Percentiles rank a stretch among this genome's conserved stretches.
phyloP scores from a whole-genome alignment of 2,888 invertebrate species.

The Tridacna gigas region DNA sequence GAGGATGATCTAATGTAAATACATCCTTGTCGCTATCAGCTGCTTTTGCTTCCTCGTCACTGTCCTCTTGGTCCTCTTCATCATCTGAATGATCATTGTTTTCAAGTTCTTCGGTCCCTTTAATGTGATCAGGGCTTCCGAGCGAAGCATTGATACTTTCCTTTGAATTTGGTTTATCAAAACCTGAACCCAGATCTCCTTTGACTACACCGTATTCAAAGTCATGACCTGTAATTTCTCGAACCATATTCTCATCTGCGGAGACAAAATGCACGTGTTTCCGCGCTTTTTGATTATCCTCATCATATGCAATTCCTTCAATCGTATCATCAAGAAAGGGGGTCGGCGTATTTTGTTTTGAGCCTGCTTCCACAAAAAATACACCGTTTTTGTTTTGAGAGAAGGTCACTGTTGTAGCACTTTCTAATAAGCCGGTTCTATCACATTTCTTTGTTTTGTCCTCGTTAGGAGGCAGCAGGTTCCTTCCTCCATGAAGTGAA shows the following conservation, averaged over 20 bases:
- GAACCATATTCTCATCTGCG: not conserved
- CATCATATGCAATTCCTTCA: slow-evolving; percentile 46
- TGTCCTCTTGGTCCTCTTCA: not conserved
- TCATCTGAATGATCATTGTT: not conserved
- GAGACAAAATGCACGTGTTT: slow-evolving; percentile 1
- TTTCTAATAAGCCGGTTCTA: not conserved
- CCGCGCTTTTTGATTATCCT: slow-evolving; percentile 35
- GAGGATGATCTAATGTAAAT: slow-evolving; percentile 5
- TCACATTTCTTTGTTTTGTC: not conserved
- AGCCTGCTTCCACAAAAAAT: not conserved
- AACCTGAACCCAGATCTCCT: not conserved
- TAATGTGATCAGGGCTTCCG: not conserved
- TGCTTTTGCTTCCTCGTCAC: not conserved
- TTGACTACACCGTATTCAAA: slow-evolving; percentile 12
- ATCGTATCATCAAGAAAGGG: not conserved
- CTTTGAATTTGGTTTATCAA: not conserved
- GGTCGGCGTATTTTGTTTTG: not conserved
- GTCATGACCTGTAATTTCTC: slow-evolving; percentile 1
- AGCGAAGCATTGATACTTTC: not conserved
- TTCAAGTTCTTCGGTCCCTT: not conserved
- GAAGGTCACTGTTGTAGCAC: not conserved
- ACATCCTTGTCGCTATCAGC: not conserved
- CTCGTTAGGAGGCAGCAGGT: not conserved
- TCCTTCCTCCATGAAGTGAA: not conserved
- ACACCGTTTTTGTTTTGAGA: not conserved